Evolutionary conservation across 2,113 vertebrate species (phyloP).

Genomic region (Neogale vison): DNA sequence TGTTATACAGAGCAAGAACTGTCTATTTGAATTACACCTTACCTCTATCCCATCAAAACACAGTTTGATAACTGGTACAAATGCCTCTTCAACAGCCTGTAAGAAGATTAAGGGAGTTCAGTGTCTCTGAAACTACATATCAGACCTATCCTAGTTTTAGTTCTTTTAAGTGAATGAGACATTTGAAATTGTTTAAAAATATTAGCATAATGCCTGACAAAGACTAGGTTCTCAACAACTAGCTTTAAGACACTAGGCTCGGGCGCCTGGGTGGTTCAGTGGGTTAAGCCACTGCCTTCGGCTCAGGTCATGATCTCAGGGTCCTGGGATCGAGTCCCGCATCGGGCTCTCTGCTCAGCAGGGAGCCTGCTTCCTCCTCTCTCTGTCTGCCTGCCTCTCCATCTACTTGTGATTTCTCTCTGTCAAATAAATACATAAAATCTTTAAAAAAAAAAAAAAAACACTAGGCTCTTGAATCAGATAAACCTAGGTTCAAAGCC

Average conservation of each 20-base stretch:
- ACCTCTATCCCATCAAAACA: conserved; percentile 95
- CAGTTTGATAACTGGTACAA: conserved; percentile 95
- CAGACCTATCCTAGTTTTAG: background rate
- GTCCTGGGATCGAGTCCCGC: no score
- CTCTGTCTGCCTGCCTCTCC: no score
- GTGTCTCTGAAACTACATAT: background rate
- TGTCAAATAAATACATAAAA: no score
- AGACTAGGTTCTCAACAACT: background rate
- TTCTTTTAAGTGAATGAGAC: background rate
- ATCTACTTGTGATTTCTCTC: no score
- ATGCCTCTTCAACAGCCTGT: conserved; percentile 93
- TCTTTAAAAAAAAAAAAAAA: no score
- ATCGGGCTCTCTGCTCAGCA: no score
- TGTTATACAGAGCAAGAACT: background rate
- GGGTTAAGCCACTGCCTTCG: no score
- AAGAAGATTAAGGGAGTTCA: conserved; percentile 57
- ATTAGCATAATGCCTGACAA: background rate
- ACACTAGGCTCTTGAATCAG: background rate
- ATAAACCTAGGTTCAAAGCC: background rate
- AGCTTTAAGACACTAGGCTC: background rate
- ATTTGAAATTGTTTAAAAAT: conserved; percentile 2
- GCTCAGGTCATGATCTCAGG: no score
- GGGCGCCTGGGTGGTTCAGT: no score
- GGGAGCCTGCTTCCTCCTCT: no score
- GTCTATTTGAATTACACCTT: conserved; percentile 51